Evolutionary conservation across 1,140 invertebrate genomes (phyloP).

Genomic region (Hydropsyche tenuis): DNA sequence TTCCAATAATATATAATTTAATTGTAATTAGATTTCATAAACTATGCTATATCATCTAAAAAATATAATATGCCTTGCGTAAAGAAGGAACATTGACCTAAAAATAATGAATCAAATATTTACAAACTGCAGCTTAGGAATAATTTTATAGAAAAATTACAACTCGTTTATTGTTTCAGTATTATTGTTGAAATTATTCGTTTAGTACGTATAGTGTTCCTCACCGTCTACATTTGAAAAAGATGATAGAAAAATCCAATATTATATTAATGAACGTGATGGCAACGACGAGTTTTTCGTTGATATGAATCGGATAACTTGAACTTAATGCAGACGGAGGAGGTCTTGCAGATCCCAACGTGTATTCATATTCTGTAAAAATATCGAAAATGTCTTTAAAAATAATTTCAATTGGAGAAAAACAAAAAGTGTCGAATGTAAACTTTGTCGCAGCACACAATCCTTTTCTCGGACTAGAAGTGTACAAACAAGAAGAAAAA

Average conservation of each 20-base stretch:
- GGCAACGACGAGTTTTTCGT: neutral
- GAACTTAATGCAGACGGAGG: conserved; percentile 47
- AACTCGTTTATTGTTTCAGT: conserved; percentile 35
- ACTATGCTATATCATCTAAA: conserved; percentile 28
- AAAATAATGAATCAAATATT: conserved; percentile 16
- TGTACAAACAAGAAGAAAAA: conserved; percentile 25
- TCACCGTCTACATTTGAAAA: neutral
- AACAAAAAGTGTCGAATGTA: conserved; percentile 1
- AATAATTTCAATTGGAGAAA: neutral
- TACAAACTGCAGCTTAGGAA: conserved; percentile 13
- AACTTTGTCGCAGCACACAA: conserved; percentile 3
- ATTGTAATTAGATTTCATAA: neutral
- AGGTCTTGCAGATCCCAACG: conserved; percentile 43
- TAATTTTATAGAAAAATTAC: conserved; percentile 20
- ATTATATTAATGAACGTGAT: neutral
- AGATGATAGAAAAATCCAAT: neutral
- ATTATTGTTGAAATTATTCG: conserved; percentile 26
- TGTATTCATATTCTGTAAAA: conserved; percentile 48
- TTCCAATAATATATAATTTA: conserved; percentile 7
- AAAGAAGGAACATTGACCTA: conserved; percentile 31
- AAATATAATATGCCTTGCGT: conserved; percentile 25
- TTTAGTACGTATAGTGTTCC: neutral
- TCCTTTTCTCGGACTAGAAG: neutral
- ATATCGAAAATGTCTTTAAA: conserved; percentile 13
- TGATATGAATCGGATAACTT: neutral